Percentiles rank a stretch among this genome's conserved stretches.
These are phyloP conservation scores for Noctilio leporinus DNA, from an alignment of 2,113 vertebrate genomes.

Conservation along the genomic window DNA sequence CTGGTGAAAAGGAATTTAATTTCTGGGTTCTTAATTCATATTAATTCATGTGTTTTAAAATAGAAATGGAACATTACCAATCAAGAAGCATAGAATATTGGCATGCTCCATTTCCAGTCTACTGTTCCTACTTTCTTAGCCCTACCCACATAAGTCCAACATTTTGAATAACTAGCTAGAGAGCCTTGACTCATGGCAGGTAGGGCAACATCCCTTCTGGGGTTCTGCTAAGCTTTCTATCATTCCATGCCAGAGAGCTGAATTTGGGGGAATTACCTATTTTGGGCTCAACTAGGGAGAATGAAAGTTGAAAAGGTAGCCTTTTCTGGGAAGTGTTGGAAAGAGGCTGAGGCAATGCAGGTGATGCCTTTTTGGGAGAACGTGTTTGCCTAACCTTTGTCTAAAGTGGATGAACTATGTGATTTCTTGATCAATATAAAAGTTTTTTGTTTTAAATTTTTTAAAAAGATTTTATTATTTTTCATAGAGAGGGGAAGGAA, in stretches of 20 bases:
- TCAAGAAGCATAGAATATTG: accelerated
- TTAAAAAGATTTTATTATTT: no score
- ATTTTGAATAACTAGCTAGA: no score
- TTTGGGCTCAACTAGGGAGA: neutral
- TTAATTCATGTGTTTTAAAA: accelerated
- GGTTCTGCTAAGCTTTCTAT: no score
- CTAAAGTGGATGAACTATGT: accelerated
- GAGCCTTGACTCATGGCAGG: accelerated
- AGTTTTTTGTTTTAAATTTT: no score
- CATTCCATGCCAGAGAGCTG: neutral
- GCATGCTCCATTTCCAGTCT: neutral
- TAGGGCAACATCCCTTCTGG: accelerated
- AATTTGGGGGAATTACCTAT: neutral
- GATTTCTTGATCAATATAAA: neutral
- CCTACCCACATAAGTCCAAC: accelerated
- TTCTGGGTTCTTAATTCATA: neutral
- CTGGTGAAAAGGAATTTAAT: neutral
- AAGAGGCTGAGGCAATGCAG: neutral
- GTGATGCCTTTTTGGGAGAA: neutral
- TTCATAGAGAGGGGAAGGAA: no score
- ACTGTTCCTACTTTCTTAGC: neutral
- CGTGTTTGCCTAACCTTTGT: accelerated
- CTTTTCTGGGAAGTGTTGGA: neutral
- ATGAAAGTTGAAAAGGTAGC: neutral
- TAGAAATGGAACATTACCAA: neutral